Conservation (phyloP, 2,113 vertebrate genomes). For the Catharus fuscescens region DNA sequence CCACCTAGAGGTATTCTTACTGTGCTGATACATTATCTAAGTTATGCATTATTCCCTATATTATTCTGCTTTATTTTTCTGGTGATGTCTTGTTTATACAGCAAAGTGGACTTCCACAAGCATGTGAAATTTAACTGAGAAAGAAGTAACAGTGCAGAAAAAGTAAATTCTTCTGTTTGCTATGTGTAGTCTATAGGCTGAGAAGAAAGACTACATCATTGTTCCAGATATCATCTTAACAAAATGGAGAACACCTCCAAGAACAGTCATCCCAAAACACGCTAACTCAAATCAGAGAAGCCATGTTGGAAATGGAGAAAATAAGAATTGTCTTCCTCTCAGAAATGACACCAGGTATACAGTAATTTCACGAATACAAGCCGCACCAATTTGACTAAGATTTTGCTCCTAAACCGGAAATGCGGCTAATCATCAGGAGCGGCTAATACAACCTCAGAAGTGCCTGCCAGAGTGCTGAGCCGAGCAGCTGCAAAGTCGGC, state of each 20-base stretch:
- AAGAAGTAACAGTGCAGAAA: neutral
- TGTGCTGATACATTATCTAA: neutral
- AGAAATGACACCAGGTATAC: neutral
- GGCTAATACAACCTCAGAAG: too few species aligned
- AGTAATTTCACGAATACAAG: too few species aligned
- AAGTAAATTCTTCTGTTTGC: neutral
- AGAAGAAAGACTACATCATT: neutral
- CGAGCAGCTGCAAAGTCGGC: too few species aligned
- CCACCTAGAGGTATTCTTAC: conserved; percentile 2
- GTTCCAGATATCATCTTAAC: neutral
- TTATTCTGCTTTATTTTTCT: neutral
- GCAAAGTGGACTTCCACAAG: neutral
- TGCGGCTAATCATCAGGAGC: too few species aligned
- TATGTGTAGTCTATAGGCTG: neutral
- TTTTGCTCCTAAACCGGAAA: too few species aligned
- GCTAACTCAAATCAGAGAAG: neutral
- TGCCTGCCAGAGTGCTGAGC: too few species aligned
- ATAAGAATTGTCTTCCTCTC: neutral
- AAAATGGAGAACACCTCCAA: neutral
- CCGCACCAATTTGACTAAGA: too few species aligned
- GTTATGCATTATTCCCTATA: neutral
- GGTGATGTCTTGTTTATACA: neutral
- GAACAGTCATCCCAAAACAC: neutral
- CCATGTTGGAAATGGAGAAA: neutral
- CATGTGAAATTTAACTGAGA: neutral